Conservation (phyloP, 2,888 invertebrate genomes). For the Druceiella hillmani region DNA sequence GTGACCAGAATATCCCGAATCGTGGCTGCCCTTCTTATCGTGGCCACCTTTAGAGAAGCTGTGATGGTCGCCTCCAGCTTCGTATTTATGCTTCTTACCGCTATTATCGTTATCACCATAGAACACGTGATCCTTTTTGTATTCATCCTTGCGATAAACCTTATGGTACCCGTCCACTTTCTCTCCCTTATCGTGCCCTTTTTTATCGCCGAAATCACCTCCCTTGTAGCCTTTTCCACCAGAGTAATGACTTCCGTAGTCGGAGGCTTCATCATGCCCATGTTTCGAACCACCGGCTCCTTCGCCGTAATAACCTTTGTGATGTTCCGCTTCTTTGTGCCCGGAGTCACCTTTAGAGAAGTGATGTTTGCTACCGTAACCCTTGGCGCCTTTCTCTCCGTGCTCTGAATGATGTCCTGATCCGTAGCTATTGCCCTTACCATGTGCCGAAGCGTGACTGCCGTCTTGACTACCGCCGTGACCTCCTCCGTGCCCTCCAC, state of each 20-base stretch:
- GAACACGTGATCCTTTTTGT: conserved; percentile 70
- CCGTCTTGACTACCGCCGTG: conserved; percentile 19
- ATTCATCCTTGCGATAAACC: conserved; percentile 71
- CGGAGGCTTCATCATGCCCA: conserved; percentile 48
- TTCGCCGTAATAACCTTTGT: conserved; percentile 49
- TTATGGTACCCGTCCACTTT: conserved; percentile 68
- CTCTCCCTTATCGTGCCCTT: conserved; percentile 62
- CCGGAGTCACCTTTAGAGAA: conserved; percentile 54
- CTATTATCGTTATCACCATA: conserved; percentile 66
- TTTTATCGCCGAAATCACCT: conserved; percentile 52
- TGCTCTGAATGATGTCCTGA: conserved; percentile 44
- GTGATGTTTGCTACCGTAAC: conserved; percentile 47
- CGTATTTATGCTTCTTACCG: conserved; percentile 58
- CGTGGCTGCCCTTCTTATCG: conserved; percentile 51
- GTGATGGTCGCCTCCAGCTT: conserved; percentile 49
- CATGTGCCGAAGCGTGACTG: conserved; percentile 33
- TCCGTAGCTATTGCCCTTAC: conserved; percentile 45
- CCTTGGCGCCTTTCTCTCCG: conserved; percentile 53
- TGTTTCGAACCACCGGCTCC: conserved; percentile 50
- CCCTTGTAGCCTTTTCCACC: conserved; percentile 50
- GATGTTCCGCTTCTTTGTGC: conserved; percentile 47
- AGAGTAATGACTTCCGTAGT: conserved; percentile 52
- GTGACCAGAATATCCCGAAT: conserved; percentile 47
- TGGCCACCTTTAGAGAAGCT: conserved; percentile 50
- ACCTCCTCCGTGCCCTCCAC: conserved; percentile 3